Base-by-base conservation (phyloP, 2,113 vertebrate species). In the Micromys minutus region DNA sequence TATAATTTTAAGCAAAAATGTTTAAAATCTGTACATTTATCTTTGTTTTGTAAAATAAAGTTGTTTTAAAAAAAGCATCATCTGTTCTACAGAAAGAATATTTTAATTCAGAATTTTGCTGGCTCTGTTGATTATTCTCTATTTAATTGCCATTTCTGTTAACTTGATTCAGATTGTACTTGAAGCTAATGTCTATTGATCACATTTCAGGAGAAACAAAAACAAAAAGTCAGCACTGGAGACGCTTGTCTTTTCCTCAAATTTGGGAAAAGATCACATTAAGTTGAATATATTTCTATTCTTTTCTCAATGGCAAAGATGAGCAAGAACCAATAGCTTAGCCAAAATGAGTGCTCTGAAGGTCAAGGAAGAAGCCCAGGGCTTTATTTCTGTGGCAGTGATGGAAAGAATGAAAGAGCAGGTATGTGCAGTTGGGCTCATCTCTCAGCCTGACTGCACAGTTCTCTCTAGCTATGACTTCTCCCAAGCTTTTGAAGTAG, bases 311-410 rank as follows among this genome's bases (percentile, higher is more conserved):
- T 19, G 65, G 65, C 3, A 24, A 31, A 71, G 65, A n/a, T 16
- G 50, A 55, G 5, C 5, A 59, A 63, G 57, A 76, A n/a, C 55
- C 31, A 50, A 10, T 39, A 22, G 7, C 22, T 31, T 24, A 52
- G 24, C 15, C 4, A 3, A 50, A 36, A 50, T 0, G 36, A 13
- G 17, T 5, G 4, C 6, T 26, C 16, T 10, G 0, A 17, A 24
- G 31, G 29, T 36, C 9, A 26, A 39, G 24, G 8, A 45, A 39
- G 26, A 22, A 21, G 22, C 24, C 24, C 0, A 0, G 61, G 8
- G 3, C 0, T 36, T 65, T 57, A 0, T 17, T 24, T 15, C 4
- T 2, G 2, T 22, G 42, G 39, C 22, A 9, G 8, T 5, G 3
- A 12, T 39, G 4, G 75, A 3, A 13, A 52, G 22, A 2, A 17